A percentile compares a stretch with the other conserved stretches of the same genome.
Evolutionary conservation across 2,797 vertebrate species (phyloP).

Genomic region (Graptemys geographica): DNA sequence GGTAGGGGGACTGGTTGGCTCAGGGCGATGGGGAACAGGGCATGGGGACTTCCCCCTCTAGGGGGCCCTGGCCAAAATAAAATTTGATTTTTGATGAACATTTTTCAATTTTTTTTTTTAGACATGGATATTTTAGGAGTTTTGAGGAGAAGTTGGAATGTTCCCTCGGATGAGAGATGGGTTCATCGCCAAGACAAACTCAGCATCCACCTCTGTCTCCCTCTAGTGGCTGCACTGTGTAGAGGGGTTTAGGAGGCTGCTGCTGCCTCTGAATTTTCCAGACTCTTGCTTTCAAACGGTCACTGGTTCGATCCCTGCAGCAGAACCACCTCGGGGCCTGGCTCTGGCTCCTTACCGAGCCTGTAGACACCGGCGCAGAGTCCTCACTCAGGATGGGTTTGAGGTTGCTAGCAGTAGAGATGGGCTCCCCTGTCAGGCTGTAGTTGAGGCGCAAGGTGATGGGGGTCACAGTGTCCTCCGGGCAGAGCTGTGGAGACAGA

Average conservation of each 20-base stretch:
- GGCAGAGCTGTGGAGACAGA: slow-evolving; percentile 76
- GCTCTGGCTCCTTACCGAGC: slow-evolving; percentile 47
- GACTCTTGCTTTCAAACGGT: not conserved
- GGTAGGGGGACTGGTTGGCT: too few species aligned
- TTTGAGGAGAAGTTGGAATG: not conserved
- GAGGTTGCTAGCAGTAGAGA: slow-evolving; percentile 24
- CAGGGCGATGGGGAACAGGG: not conserved
- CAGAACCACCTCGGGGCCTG: too few species aligned
- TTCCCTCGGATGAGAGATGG: not conserved
- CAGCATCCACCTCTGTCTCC: too few species aligned
- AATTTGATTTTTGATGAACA: not conserved
- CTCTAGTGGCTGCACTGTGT: too few species aligned
- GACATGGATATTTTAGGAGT: not conserved
- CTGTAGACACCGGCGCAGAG: slow-evolving; percentile 26
- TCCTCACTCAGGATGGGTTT: slow-evolving; percentile 73
- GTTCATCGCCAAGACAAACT: too few species aligned
- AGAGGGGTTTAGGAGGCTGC: not conserved
- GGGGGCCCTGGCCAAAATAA: too few species aligned
- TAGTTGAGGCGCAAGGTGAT: slow-evolving; percentile 82
- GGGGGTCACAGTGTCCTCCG: slow-evolving; percentile 82
- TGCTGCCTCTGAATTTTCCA: too few species aligned
- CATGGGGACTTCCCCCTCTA: too few species aligned
- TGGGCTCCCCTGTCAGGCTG: slow-evolving; percentile 78
- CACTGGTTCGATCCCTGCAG: not conserved
- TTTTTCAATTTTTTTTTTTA: not conserved